Conservation (phyloP, 2,888 invertebrate species). For the Glomeris marginata region DNA sequence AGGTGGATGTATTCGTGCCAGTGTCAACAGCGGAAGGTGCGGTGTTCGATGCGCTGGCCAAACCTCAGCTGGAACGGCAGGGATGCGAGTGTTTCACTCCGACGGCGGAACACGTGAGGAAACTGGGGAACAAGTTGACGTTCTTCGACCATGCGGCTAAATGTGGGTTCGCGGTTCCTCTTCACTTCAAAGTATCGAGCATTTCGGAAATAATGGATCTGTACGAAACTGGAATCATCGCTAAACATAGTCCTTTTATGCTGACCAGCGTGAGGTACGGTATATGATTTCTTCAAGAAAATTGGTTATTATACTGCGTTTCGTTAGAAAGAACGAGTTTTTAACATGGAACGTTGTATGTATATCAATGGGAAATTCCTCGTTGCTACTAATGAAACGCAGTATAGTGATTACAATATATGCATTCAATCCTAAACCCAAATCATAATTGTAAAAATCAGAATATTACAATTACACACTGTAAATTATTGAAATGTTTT, state of each 20-base stretch:
- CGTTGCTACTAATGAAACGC: too few relatives aligned
- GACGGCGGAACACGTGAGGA: conserved; percentile 8
- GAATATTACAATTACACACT: neutral
- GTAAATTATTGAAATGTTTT: neutral
- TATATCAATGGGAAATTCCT: too few relatives aligned
- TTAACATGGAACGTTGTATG: too few relatives aligned
- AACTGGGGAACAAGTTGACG: conserved; percentile 9
- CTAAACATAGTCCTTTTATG: conserved; percentile 7
- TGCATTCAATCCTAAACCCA: neutral
- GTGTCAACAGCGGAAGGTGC: conserved; percentile 9
- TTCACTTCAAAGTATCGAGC: conserved; percentile 10
- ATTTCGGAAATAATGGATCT: conserved; percentile 11
- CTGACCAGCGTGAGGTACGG: conserved; percentile 9
- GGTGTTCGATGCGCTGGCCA: conserved; percentile 12
- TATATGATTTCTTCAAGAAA: too few relatives aligned
- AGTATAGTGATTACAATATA: too few relatives aligned
- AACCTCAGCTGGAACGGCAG: conserved; percentile 12
- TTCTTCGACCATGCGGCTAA: conserved; percentile 10
- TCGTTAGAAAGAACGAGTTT: too few relatives aligned
- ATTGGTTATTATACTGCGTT: too few relatives aligned
- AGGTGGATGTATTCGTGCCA: conserved; percentile 14
- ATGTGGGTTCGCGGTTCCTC: conserved; percentile 7
- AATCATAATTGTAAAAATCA: neutral
- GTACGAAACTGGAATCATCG: conserved; percentile 10
- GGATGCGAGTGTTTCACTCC: conserved; percentile 8